Evolutionary conservation across 2,797 vertebrate species (phyloP).

Genomic region (Perodicticus potto): DNA sequence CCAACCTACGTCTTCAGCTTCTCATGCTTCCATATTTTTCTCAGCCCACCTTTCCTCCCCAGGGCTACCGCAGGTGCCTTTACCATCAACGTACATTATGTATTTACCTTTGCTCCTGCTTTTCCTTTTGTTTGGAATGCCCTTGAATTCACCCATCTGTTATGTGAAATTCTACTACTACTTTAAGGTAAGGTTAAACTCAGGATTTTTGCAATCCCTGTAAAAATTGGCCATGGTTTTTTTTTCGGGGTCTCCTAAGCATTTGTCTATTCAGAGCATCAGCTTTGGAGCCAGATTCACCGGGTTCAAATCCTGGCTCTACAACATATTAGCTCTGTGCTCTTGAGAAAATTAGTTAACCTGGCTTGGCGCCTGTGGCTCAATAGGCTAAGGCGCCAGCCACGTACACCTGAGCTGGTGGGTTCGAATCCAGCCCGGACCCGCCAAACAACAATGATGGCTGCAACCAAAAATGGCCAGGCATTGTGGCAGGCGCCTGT

Average conservation of each 20-base stretch:
- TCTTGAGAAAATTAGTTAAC: no score
- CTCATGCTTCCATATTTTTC: not conserved
- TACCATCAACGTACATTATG: not conserved
- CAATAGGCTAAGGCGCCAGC: no score
- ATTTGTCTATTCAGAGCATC: not conserved
- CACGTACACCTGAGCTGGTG: no score
- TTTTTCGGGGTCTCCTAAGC: not conserved
- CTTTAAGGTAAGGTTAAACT: not conserved
- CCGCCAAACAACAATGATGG: no score
- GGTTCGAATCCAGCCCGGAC: no score
- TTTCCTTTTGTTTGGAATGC: not conserved
- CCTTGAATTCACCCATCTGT: not conserved
- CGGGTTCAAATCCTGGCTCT: not conserved
- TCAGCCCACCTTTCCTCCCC: not conserved
- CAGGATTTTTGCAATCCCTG: not conserved
- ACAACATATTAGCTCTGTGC: not conserved
- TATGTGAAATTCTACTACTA: conserved; percentile 3
- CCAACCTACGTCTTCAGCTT: not conserved
- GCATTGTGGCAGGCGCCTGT: no score
- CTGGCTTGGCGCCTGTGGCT: no score
- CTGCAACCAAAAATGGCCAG: no score
- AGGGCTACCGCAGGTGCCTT: not conserved
- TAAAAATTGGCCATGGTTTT: not conserved
- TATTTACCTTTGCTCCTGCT: not conserved
- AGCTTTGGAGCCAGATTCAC: not conserved